phyloP scores from a whole-genome alignment of 2,888 invertebrate species.

The Pasiphila rectangulata region DNA sequence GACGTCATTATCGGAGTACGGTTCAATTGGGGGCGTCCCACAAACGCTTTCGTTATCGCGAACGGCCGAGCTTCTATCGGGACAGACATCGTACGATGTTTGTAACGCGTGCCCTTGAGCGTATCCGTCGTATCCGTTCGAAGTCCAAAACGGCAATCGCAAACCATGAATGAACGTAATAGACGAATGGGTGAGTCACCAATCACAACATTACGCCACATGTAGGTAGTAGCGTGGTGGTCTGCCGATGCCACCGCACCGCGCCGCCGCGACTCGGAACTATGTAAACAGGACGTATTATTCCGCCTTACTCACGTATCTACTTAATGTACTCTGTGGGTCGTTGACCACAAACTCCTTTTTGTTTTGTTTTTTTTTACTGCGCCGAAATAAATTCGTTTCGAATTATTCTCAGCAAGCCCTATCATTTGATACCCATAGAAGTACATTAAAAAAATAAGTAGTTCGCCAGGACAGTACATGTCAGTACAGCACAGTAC shows the following conservation, averaged over 20 bases:
- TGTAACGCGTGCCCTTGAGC: slow-evolving; percentile 56
- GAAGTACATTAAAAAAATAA: no score
- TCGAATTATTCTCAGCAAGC: no score
- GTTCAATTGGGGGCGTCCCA: slow-evolving; percentile 20
- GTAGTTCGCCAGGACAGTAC: no score
- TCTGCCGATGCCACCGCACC: slow-evolving; percentile 40
- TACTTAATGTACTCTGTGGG: no score
- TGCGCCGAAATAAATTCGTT: slow-evolving; percentile 27
- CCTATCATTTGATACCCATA: slow-evolving; percentile 25
- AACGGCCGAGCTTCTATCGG: slow-evolving; percentile 13
- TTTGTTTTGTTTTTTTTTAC: slow-evolving; percentile 20
- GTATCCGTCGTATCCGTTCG: slow-evolving; percentile 60
- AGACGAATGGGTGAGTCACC: slow-evolving; percentile 30
- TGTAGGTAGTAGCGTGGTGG: slow-evolving; percentile 12
- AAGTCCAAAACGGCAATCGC: slow-evolving; percentile 26
- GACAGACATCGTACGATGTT: slow-evolving; percentile 33
- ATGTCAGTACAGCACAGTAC: no score
- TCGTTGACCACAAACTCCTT: slow-evolving; percentile 41
- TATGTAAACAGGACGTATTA: slow-evolving; percentile 48
- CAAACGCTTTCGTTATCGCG: slow-evolving; percentile 24
- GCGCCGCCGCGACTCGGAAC: slow-evolving; percentile 31
- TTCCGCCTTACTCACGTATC: slow-evolving; percentile 29
- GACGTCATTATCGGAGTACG: slow-evolving; percentile 5
- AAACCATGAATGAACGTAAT: slow-evolving; percentile 46
- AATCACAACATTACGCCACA: slow-evolving; percentile 20